Base-by-base conservation (phyloP, 2,797 vertebrate species). In the Limnodromus scolopaceus region DNA sequence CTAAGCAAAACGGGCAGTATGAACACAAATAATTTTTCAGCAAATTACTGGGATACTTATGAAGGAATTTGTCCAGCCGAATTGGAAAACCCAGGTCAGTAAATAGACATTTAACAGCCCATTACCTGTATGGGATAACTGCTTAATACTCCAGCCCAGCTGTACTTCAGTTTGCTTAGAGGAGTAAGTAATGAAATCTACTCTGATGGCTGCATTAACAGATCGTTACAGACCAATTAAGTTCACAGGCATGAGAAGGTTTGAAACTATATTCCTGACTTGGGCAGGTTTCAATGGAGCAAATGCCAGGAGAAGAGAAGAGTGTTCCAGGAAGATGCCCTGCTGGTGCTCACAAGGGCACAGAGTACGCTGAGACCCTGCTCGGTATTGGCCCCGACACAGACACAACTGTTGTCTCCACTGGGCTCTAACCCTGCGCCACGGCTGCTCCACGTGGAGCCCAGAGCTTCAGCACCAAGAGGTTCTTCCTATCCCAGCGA, bases 371-470 rank as follows among this genome's bases (percentile, higher is more conserved):
- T 4, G 19, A 38, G 58, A 10, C 17, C 30, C 54, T 43, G 38
- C 81, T 51, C 34, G 43, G 58, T 5, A 15, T 11, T 0, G 0
- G 2, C 53, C 72, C 66, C 2, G 13, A 11, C 19, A 46, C 13
- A 30, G 2, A 10, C 46, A 22, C 16, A 27, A 23, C 0, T 17
- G 6, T 30, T 72, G 39, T 38, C 2, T 0, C 38, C n/a, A 16
- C 25, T 2, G 41, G 66, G 63, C 28, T 63, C 32, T 41, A 45
- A n/a, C 32, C 4, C 6, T 28, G 28, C 0, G 1, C 43, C 46
- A 34, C 45, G 30, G 32, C 57, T 38, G 36, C n/a, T 75, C 57
- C 45, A 14, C 4, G 2, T 15, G 10, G 22, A 78, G 65, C 61
- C 38, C 30, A 36, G 8, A 53, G 1, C 11, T 34, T 11, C 69